A percentile compares a stretch with the other conserved stretches of the same genome.
These are phyloP conservation scores for Drosophila meridionalis DNA, from an alignment of 2,888 invertebrate species.

Conservation along the genomic window DNA sequence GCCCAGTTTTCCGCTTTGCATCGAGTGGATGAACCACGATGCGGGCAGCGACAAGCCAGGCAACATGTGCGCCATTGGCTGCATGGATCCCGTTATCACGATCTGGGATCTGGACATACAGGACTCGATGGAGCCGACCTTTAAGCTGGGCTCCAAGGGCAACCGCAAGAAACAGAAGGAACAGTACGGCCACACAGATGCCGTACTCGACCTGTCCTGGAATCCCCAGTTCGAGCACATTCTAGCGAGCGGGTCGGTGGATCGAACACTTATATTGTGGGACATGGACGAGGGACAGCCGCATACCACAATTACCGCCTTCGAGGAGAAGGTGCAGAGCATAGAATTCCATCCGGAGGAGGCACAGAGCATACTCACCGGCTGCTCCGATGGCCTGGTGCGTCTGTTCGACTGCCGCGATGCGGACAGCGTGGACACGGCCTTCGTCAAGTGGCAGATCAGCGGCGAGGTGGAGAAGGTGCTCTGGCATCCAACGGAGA, in stretches of 20 bases:
- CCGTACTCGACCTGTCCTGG: constrained; percentile 96
- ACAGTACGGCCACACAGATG: constrained; percentile 92
- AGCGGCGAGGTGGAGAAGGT: constrained; percentile 93
- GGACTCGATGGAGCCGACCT: constrained; percentile 95
- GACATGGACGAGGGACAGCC: constrained; percentile 93
- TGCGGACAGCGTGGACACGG: constrained; percentile 86
- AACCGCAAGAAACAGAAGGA: constrained; percentile 90
- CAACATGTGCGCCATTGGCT: constrained; percentile 96
- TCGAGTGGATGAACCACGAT: constrained; percentile 97
- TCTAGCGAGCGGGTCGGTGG: constrained; percentile 96
- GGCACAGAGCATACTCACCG: constrained; percentile 92
- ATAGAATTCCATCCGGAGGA: constrained; percentile 94
- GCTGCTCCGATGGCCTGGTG: constrained; percentile 92
- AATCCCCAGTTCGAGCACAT: constrained; percentile 92
- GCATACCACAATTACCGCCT: constrained; percentile 90
- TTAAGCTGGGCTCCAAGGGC: constrained; percentile 90
- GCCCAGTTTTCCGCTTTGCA: constrained; percentile 94
- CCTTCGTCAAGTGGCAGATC: constrained; percentile 88
- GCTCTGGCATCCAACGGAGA: constrained; percentile 92
- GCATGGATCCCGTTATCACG: constrained; percentile 96
- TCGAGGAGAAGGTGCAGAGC: constrained; percentile 93
- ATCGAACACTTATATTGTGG: constrained; percentile 95
- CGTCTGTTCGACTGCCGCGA: constrained; percentile 94
- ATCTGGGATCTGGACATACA: constrained; percentile 99
- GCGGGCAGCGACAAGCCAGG: constrained; percentile 89